phyloP scores from a whole-genome alignment of 2,797 vertebrate genomes.

The Australoheros facetus region DNA sequence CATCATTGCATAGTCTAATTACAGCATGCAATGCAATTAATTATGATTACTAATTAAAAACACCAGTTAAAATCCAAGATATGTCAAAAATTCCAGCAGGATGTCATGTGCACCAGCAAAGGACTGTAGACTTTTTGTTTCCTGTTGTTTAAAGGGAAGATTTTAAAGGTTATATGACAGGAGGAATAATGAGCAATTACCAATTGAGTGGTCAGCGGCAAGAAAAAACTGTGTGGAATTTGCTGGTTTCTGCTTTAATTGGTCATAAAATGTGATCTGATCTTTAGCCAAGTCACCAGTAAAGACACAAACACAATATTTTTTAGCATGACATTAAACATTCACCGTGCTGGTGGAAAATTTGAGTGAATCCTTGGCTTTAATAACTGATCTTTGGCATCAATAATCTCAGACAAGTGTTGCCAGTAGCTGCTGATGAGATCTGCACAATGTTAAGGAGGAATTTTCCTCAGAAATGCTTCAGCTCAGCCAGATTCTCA shows the following conservation, averaged over 20 bases:
- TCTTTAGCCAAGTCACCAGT: not conserved
- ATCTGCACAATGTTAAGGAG: not conserved
- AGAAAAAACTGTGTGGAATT: not conserved
- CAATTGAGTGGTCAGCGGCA: not conserved
- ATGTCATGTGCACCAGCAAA: not conserved
- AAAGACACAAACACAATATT: rapidly evolving
- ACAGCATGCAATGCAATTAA: not conserved
- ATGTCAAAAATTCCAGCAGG: not conserved
- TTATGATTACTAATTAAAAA: not conserved
- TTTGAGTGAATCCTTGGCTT: not conserved
- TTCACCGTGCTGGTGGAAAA: not conserved
- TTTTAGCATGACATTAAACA: not conserved
- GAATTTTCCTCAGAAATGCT: not conserved
- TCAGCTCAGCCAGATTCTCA: not conserved
- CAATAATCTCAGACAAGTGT: not conserved
- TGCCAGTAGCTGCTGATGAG: not conserved
- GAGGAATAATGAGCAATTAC: not conserved
- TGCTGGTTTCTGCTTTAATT: not conserved
- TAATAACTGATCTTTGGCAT: not conserved
- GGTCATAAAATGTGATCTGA: not conserved
- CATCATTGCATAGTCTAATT: not conserved
- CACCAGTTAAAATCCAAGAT: not conserved
- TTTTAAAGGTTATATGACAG: not conserved
- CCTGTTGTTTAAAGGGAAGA: not conserved
- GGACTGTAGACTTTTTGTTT: not conserved